Base-by-base conservation (phyloP, 2,888 invertebrate genomes). In the Nebria salina region DNA sequence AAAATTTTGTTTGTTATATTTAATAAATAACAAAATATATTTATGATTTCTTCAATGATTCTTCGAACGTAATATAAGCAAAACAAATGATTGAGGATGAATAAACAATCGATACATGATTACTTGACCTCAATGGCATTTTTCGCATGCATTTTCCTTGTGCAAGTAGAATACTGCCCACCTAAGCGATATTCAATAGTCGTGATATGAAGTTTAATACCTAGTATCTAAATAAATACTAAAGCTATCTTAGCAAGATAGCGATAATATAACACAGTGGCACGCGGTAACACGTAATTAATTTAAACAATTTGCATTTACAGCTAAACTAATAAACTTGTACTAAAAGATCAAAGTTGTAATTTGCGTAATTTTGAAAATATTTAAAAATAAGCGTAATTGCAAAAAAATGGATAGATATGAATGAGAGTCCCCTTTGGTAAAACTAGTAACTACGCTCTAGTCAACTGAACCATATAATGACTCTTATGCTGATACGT, bases 401-500 rank as follows among this genome's bases (percentile, higher is more conserved):
- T 4, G 34, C 5, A 5, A 4, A 2, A 34, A 34, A 4, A 34
- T 72, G 34, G 5, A 34, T n/a, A 72, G 15, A n/a, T 73, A 11
- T 54, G 54, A 54, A 73, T 73, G 73, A 13, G 54, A 41, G 5
- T 34, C 41, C 77, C 54, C 7, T 54, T 54, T 54, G 54, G 54
- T 54, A 54, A 54, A 34, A 54, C 13, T 54, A 13, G 72, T 34
- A 13, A 25, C 76, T 41, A 68, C 79, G 79, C 26, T 66, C n/a
- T 73, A 73, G 79, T 26, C 20, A 76, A 41, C 34, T 54, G 72
- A 70, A 74, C 77, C 66, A 74, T 41, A 77, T 78, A 79, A 79
- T 68, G 79, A 79, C 11, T 73, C 73, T 75, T 75, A 80, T 80
- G 80, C 75, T 66, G 70, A 72, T 79, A 79, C 64, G 79, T 78